Conservation (phyloP, 2,113 vertebrate genomes). For the Ochotona curzoniae region DNA sequence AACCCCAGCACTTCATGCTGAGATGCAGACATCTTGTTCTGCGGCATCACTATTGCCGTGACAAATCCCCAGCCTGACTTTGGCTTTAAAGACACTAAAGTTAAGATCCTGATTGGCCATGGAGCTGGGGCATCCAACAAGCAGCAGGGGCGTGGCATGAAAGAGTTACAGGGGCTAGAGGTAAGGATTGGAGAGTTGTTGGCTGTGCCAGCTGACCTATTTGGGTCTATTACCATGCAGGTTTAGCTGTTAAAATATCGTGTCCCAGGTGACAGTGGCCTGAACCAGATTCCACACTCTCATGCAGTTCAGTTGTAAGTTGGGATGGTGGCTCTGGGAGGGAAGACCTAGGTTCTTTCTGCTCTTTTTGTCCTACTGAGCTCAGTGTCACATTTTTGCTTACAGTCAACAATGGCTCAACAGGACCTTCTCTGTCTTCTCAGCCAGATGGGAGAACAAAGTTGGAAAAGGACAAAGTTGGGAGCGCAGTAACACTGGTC, state of each 20-base stretch:
- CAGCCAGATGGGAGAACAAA: background rate
- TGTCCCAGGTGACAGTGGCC: background rate
- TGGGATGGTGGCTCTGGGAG: background rate
- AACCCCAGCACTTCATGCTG: too few species aligned
- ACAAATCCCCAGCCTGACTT: too few species aligned
- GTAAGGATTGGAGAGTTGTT: background rate
- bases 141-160: background rate
- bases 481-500: background rate
- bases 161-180: background rate
- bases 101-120: background rate
- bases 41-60: too few species aligned
- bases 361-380: background rate
- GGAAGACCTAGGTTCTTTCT: background rate
- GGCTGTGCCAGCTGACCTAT: background rate
- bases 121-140: background rate
- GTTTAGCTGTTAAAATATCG: background rate
- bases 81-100: too few species aligned
- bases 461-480: background rate
- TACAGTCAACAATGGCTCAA: background rate
- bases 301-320: background rate
- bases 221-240: background rate
- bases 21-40: too few species aligned
- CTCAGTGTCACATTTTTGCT: background rate
- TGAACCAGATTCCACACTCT: background rate
- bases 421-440: background rate